Base-by-base conservation (phyloP, 2,888 invertebrate genomes). In the Sminthurinus aureus region DNA sequence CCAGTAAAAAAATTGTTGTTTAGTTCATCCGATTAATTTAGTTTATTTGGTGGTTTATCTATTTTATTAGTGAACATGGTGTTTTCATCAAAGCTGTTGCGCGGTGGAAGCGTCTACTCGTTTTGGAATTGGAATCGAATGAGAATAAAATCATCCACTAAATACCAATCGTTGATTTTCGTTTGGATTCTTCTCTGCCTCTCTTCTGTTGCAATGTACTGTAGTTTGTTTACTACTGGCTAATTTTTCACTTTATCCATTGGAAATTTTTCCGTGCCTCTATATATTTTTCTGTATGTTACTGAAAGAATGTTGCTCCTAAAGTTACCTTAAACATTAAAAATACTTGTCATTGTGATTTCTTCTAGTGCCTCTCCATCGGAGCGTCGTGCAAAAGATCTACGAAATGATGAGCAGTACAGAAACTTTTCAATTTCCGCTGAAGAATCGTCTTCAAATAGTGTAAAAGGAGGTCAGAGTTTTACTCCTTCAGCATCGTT, bases 401-500 rank as follows among this genome's bases (percentile, higher is more conserved):
- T 52, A 13, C n/a, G n/a, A n/a, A 52, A 52, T 52, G 52, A 71
- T 71, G 20, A 6, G 20, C 20, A 71, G 12, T 12, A 6, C 6
- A 22, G 22, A 22, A 71, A 71, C 13, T 71, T 9, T 22, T 71
- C 71, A 22, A 9, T 20, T 22, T 20, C 71, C 13, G 11, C n/a
- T 8, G 18, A 18, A 9, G 71, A 71, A 20, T 9, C 9, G 1
- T 22, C 71, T 9, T 71, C 71, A 22, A 20, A 71, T 22, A 24
- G 20, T 20, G 11, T 22, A 22, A 71, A 4, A 22, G 50, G 50
- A 0, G 50, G 74, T 58, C 73, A 74, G 12, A 22, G 26, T 58
- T 81, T 81, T 50, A 20, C 51, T 18, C 73, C 81, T 1, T 81
- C 81, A 9, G 73, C 52, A 18, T 71, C 81, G 13, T 18, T 74